These are phyloP conservation scores for Drosophila gunungcola DNA, from an alignment of 1,140 invertebrate species.

Conservation along the genomic window DNA sequence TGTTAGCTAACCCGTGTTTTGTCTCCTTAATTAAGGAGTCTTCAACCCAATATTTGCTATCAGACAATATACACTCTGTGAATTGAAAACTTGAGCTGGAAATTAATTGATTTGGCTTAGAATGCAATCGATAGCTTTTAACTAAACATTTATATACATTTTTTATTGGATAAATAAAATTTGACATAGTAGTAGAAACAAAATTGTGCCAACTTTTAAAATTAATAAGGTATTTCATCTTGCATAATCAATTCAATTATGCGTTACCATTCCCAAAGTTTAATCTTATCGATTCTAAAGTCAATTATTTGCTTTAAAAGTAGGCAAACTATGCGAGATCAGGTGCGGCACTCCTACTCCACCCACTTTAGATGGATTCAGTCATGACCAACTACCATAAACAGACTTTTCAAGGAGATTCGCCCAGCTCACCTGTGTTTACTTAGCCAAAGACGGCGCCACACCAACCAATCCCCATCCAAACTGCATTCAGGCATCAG, in stretches of 20 bases:
- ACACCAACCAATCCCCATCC: constrained; percentile 3
- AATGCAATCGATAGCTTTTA: no score
- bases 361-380: not conserved
- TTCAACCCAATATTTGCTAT: not conserved
- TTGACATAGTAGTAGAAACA: no score
- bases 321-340: not conserved
- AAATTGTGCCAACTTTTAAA: no score
- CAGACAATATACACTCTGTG: not conserved
- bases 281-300: not conserved
- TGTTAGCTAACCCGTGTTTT: not conserved
- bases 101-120: not conserved
- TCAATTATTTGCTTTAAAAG: not conserved
- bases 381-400: constrained; percentile 13
- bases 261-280: not conserved
- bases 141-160: no score
- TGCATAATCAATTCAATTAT: not conserved
- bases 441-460: constrained; percentile 37
- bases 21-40: constrained; percentile 12
- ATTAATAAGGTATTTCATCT: not conserved
- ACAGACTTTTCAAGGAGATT: constrained; percentile 16
- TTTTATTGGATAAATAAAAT: no score
- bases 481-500: constrained; percentile 17
- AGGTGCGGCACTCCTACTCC: not conserved
- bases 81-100: no score
- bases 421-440: constrained; percentile 27